These are phyloP conservation scores for Drusus annulatus DNA, from an alignment of 1,140 invertebrate species.

Conservation along the genomic window DNA sequence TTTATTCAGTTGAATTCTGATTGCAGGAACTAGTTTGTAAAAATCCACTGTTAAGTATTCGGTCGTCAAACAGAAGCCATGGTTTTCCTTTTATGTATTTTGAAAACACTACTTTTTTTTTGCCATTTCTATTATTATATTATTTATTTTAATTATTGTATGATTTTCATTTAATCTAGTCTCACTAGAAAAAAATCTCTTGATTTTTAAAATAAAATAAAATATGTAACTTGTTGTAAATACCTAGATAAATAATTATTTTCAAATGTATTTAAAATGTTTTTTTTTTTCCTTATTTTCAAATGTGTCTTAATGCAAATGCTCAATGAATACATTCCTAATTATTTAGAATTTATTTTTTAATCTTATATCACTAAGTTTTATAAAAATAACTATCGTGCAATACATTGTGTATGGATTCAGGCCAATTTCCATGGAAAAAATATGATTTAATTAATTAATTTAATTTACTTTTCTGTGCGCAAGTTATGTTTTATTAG, in stretches of 20 bases:
- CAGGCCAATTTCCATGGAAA: too few species aligned
- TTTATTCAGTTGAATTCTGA: too few species aligned
- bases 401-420: too few species aligned
- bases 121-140: not conserved
- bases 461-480: too few species aligned
- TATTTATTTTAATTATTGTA: not conserved
- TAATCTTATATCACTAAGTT: too few species aligned
- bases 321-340: constrained; percentile 57
- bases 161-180: not conserved
- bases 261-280: not conserved
- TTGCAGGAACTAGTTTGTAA: too few species aligned
- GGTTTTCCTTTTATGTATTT: not conserved
- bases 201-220: not conserved
- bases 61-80: too few species aligned
- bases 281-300: constrained; percentile 24
- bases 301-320: constrained; percentile 50
- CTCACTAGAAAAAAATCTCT: constrained; percentile 13
- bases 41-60: too few species aligned
- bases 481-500: not conserved
- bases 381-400: too few species aligned
- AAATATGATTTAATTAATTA: too few species aligned
- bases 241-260: not conserved
- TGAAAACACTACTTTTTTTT: not conserved
- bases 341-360: constrained; percentile 14
- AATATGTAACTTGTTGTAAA: constrained; percentile 4